phyloP scores from a whole-genome alignment of 2,113 vertebrate species.

The Piaya cayana region DNA sequence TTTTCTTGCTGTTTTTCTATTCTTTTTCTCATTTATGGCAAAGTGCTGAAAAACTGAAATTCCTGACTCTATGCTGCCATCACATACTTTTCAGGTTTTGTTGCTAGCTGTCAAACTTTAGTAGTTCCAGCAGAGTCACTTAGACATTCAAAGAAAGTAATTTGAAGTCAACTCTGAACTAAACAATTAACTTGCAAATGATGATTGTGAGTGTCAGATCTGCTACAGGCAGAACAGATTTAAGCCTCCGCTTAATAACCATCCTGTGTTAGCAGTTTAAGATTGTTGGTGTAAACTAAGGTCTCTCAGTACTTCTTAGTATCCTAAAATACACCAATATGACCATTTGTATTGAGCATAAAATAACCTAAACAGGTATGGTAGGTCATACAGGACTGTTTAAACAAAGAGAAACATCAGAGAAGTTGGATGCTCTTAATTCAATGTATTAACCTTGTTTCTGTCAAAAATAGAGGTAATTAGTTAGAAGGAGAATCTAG shows the following conservation, averaged over 20 bases:
- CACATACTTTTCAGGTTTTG: background rate
- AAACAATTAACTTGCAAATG: background rate
- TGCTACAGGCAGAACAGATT: background rate
- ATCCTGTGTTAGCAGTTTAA: background rate
- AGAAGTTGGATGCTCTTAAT: background rate
- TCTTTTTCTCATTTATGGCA: background rate
- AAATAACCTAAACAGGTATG: background rate
- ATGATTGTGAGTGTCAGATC: background rate
- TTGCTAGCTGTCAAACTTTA: background rate
- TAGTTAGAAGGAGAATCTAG: background rate
- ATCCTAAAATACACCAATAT: background rate
- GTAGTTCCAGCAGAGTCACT: background rate
- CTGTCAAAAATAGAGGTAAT: background rate
- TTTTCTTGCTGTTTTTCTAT: background rate
- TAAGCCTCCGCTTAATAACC: background rate
- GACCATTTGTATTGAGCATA: background rate
- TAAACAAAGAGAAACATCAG: background rate
- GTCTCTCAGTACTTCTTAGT: background rate
- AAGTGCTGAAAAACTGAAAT: background rate
- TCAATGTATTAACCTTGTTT: background rate
- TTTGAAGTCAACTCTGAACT: background rate
- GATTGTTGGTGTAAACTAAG: background rate
- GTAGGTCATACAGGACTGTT: background rate
- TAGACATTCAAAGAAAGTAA: background rate
- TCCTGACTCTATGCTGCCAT: background rate